Evolutionary conservation across 2,888 invertebrate species (phyloP).

Genomic region (Scaptomyza cyrtandrae): DNA sequence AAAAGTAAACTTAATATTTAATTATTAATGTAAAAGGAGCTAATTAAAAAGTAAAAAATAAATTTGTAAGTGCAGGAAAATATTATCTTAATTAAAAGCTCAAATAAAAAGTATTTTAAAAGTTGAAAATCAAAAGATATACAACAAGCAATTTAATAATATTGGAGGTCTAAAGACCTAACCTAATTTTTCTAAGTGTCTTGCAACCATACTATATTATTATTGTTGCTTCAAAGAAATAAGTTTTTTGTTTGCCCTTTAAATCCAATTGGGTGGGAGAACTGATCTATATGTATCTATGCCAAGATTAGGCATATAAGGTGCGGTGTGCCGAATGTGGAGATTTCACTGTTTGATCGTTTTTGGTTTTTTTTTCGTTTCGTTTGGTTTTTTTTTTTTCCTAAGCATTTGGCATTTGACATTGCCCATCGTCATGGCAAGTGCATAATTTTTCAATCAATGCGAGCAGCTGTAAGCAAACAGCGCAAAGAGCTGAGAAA

Average conservation of each 20-base stretch:
- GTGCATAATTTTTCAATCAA: slow-evolving; percentile 79
- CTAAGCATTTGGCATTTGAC: slow-evolving; percentile 68
- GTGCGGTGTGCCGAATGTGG: slow-evolving; percentile 50
- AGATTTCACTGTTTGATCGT: slow-evolving; percentile 42
- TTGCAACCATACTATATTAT: neutral
- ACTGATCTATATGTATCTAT: slow-evolving; percentile 45
- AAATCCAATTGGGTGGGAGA: neutral
- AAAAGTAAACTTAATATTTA: no score
- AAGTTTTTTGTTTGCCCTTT: neutral
- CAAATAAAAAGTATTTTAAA: no score
- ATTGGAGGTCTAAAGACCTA: neutral
- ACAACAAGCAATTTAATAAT: no score
- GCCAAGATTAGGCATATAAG: slow-evolving; percentile 60
- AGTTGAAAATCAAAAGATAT: no score
- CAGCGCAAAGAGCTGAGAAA: slow-evolving; percentile 48
- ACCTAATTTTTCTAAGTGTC: neutral
- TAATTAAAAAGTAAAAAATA: no score
- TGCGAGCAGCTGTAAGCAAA: slow-evolving; percentile 80
- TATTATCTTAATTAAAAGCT: no score
- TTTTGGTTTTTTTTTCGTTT: slow-evolving; percentile 9
- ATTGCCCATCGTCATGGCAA: slow-evolving; percentile 78
- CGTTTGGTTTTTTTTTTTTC: slow-evolving; percentile 26
- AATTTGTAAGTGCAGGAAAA: no score
- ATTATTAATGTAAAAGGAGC: no score
- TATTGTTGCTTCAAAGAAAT: neutral